A percentile compares a stretch with the other conserved stretches of the same genome.
These are phyloP conservation scores for Pollachius pollachius DNA, from an alignment of 2,113 vertebrate genomes.

Conservation along the genomic window DNA sequence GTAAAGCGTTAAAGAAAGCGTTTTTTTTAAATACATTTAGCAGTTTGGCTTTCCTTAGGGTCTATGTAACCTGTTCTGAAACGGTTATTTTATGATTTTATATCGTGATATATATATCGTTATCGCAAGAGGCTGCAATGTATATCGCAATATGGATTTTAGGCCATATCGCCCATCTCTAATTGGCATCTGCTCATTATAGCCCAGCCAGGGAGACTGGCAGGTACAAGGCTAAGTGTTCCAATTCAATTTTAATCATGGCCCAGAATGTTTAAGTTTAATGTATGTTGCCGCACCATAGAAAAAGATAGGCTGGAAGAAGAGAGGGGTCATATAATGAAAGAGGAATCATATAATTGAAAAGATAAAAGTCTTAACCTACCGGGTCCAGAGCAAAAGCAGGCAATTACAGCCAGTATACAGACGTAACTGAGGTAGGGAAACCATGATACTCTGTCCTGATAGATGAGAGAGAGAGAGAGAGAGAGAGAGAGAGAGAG, in stretches of 20 bases:
- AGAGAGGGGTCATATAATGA: not conserved
- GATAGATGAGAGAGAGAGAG: slow-evolving; percentile 11
- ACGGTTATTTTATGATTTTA: no score
- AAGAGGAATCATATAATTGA: not conserved
- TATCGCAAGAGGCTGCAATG: no score
- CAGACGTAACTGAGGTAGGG: slow-evolving; percentile 86
- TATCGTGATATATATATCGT: no score
- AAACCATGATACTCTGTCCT: slow-evolving; percentile 79
- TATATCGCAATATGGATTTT: no score
- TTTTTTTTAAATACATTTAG: no score
- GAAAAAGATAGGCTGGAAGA: not conserved
- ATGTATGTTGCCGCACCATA: not conserved
- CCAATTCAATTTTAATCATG: slow-evolving; percentile 17
- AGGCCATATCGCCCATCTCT: no score
- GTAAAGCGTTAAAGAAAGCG: no score
- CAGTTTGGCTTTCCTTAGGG: no score
- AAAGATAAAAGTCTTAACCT: slow-evolving; percentile 38
- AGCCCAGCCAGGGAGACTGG: not conserved
- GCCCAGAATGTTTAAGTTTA: not conserved
- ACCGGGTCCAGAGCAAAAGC: slow-evolving; percentile 95
- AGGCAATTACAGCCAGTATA: slow-evolving; percentile 86
- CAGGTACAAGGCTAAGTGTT: slow-evolving; percentile 21
- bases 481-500: not conserved
- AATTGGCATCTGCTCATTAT: not conserved
- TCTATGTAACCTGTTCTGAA: no score